Percentiles rank a stretch among this genome's conserved stretches.
Conservation (phyloP, 1,140 invertebrate species). For the Periplaneta americana region DNA sequence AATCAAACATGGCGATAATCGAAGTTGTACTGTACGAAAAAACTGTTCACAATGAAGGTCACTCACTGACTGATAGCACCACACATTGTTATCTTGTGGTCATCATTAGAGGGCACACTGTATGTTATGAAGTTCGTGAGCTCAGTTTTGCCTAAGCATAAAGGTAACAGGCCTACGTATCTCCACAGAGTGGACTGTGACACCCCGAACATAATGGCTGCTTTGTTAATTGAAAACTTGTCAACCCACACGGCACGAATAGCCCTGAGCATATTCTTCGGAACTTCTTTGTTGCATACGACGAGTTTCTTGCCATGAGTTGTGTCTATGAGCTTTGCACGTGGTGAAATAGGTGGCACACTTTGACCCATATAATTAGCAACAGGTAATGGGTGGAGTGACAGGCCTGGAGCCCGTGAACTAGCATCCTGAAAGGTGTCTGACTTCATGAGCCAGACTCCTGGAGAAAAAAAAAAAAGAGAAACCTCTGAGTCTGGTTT, state of each 20-base stretch:
- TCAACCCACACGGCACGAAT: background rate
- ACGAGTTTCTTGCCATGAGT: background rate
- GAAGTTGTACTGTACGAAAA: background rate
- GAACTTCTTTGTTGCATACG: conserved; percentile 4
- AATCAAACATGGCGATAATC: background rate
- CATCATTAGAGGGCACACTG: background rate
- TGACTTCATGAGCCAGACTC: background rate
- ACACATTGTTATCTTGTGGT: background rate
- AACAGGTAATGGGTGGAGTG: background rate
- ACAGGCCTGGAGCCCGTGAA: background rate
- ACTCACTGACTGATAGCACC: background rate
- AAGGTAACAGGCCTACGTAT: background rate
- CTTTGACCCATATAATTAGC: background rate
- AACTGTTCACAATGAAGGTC: no score
- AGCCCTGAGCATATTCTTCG: background rate
- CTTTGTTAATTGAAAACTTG: background rate
- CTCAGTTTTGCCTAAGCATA: background rate
- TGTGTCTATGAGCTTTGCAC: background rate
- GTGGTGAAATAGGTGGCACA: background rate
- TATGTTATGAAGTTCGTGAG: background rate
- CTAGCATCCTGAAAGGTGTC: background rate
- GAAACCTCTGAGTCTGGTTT: background rate
- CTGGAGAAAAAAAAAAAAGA: conserved; percentile 2
- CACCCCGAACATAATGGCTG: background rate
- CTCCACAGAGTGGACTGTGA: background rate